These are phyloP conservation scores for Brassicogethes aeneus DNA, from an alignment of 2,888 invertebrate species.

Conservation along the genomic window DNA sequence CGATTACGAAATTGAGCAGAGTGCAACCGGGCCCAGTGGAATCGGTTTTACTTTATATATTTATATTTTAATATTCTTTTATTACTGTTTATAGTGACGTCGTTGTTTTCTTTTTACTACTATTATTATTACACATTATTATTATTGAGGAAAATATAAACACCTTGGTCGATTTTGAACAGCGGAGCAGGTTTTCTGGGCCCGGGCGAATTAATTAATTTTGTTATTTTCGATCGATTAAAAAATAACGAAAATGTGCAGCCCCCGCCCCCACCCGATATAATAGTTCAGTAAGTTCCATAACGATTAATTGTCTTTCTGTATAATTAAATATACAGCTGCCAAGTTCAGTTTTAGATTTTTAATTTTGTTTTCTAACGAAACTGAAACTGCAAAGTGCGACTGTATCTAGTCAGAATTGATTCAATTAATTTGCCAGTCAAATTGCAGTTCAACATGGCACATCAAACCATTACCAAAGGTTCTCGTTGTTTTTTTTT, in stretches of 20 bases:
- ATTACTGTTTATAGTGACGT: slow-evolving; percentile 33
- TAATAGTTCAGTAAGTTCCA: slow-evolving; percentile 35
- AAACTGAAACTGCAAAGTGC: slow-evolving; percentile 37
- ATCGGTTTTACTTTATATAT: slow-evolving; percentile 29
- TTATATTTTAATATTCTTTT: slow-evolving; percentile 29
- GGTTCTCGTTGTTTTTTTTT: not conserved
- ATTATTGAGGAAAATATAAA: slow-evolving; percentile 15
- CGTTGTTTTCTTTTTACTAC: slow-evolving; percentile 24
- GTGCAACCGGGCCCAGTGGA: slow-evolving; percentile 20
- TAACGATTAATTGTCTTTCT: slow-evolving; percentile 34
- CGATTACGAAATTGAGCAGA: slow-evolving; percentile 8
- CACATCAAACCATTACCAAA: not conserved
- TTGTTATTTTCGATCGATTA: too few species aligned
- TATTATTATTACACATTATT: too few species aligned
- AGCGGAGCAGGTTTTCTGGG: slow-evolving; percentile 28
- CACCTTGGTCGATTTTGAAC: slow-evolving; percentile 3
- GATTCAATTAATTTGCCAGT: slow-evolving; percentile 13
- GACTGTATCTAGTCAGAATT: slow-evolving; percentile 37
- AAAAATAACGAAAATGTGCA: too few species aligned
- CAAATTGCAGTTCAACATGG: slow-evolving; percentile 1
- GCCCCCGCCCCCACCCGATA: too few species aligned
- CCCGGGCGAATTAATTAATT: slow-evolving; percentile 17
- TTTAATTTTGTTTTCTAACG: slow-evolving; percentile 7
- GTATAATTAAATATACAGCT: slow-evolving; percentile 39
- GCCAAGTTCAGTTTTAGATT: slow-evolving; percentile 36